Base-by-base conservation (phyloP, 2,797 vertebrate genomes). In the Loriculus beryllinus region DNA sequence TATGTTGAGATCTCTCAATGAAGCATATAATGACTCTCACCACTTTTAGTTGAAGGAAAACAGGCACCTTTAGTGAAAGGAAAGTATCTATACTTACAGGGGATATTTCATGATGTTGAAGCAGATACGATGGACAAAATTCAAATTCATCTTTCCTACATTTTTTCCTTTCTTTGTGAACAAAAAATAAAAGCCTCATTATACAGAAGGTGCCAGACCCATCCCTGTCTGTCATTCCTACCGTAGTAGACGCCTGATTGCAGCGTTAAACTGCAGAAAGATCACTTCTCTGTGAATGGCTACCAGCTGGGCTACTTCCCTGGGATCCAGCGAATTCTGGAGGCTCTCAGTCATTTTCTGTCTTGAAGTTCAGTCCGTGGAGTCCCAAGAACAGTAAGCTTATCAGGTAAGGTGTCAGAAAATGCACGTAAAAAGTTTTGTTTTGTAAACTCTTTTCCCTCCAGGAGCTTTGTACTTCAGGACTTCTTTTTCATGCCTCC, bases 301-400 rank as follows among this genome's bases (percentile, higher is more conserved):
- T 77, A 98, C 96, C 63, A 98, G 93, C 33, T 92, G 90, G 26
- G 96, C 96, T 7, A 98, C 97, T 35, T 94, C 42, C 7, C 93
- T 88, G 5, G 97, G 97, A 93, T 98, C 97, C 43, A 93, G 80
- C 47, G 97, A 97, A 31, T 95, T 98, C 65, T 93, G 83, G 40
- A 98, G 97, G 51, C 81, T 83, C 60, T 98, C 96, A 20, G 97
- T 95, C 97, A 97, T 98, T 90, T 94, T 96, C 95, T 98, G 45
- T 98, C 98, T 94, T 86, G 97, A 86, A 98, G 96, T 93, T 98
- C 98, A 76, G 90, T 88, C 40, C 95, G 98, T 98, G 82, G 51
- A 88, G 90, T 80, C 63, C 2, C 40, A 81, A 80, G 37, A 91
- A 74, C 23, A 82, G 16, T 39, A 57, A 75, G n/a, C 47, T 86